phyloP scores from a whole-genome alignment of 2,113 vertebrate genomes.

The Malaclemys terrapin region DNA sequence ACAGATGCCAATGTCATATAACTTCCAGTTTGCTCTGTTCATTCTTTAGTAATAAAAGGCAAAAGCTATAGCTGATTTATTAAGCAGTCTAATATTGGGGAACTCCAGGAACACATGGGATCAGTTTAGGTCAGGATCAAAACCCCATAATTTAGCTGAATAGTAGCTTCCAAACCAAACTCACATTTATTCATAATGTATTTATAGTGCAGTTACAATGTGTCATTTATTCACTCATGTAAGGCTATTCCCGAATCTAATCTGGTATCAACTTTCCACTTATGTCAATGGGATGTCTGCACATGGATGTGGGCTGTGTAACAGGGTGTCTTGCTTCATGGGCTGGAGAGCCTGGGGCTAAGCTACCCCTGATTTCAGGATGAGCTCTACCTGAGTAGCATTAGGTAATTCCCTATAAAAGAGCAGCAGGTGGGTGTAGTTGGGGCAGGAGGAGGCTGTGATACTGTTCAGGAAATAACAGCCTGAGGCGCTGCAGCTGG shows the following conservation, averaged over 20 bases:
- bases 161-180: constrained; percentile 68
- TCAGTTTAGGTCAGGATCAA: constrained; percentile 71
- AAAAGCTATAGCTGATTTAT: constrained; percentile 59
- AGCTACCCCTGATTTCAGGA: background rate
- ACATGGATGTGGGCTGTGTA: background rate
- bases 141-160: constrained; percentile 67
- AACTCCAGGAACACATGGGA: constrained; percentile 68
- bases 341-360: background rate
- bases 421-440: background rate
- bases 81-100: constrained; percentile 31
- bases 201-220: constrained; percentile 59
- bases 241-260: background rate
- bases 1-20: constrained; percentile 45
- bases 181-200: constrained; percentile 60
- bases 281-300: background rate
- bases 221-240: background rate
- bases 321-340: background rate
- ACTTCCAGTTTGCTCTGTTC: constrained; percentile 48
- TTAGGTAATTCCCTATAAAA: background rate
- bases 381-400: background rate
- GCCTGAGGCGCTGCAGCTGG: background rate
- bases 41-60: constrained; percentile 53
- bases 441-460: too few species aligned
- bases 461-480: background rate
- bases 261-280: background rate